Evolutionary conservation across 2,797 vertebrate species (phyloP), one percentile per base, ranked within the genome.

Genomic region (Schizopygopsis pylzovi): DNA sequence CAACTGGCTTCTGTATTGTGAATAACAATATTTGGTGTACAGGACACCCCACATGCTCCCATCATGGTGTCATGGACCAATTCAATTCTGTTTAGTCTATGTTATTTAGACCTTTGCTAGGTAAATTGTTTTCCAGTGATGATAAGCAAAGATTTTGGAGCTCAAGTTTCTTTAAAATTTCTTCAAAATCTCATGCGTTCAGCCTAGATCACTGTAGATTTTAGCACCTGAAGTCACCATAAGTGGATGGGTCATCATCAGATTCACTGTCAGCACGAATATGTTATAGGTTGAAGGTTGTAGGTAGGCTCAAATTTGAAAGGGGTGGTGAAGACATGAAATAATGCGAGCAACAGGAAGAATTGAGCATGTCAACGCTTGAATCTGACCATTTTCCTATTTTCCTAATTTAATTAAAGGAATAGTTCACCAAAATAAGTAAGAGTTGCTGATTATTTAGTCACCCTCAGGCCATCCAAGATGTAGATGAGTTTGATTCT

Each of bases 1-100:
- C 95, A 96, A 95, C 95, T 94, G 94, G 90, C 92, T 94, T 93
- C 93, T 94, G 92, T 94, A 94, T 95, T 94, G 94, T 95, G 92
- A 94, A 93, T 92, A 93, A 93, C 79, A 83, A 25, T 85, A 37
- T 61, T 79, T 85, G 63, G 52, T 43, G 49, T 79, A 67, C 16
- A 22, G 47, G 49, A 41, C 22, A 82, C 49, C 20, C 52, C 33
- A 41, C 7, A 59, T 47, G 22, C 45, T 12, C 15, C 28, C 15
- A 20, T 54, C 4, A 39, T 78, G 54, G 22, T 43, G 39, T 63
- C 77, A 65, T 47, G 22, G 11, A 56, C 11, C 49, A 39, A 37
- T 77, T 20, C 4, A 37, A 54, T 22, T 56, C 10, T 22, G 28
- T 54, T 76, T 22, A 54, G 10, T 33, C 72, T 11, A 18, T 33